These are phyloP conservation scores for Drosophila mimica DNA, from an alignment of 2,888 invertebrate genomes.

Conservation along the genomic window DNA sequence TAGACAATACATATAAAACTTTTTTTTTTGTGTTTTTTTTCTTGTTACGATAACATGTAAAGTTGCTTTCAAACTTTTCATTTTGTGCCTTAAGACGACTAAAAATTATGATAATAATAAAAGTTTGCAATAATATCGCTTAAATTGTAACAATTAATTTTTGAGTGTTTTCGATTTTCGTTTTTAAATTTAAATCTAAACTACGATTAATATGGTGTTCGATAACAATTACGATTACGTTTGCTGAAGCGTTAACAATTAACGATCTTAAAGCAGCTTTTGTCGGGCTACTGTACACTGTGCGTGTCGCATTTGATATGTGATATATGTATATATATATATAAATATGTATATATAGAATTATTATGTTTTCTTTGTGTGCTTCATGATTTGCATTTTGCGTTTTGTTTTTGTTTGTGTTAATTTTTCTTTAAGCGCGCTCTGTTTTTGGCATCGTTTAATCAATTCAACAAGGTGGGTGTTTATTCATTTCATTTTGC, in stretches of 20 bases:
- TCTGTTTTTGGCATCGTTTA: conserved; percentile 54
- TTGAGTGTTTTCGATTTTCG: conserved; percentile 46
- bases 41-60: conserved; percentile 33
- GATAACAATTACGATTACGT: conserved; percentile 37
- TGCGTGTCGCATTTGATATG: conserved; percentile 26
- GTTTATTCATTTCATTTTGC: conserved; percentile 39
- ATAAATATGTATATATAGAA: conserved; percentile 10
- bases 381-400: conserved; percentile 17
- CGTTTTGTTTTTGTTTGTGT: conserved; percentile 7
- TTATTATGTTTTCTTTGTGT: conserved; percentile 20
- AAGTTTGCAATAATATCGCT: conserved; percentile 49
- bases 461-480: conserved; percentile 65
- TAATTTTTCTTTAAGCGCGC: conserved; percentile 33
- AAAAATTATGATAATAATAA: conserved; percentile 29
- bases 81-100: conserved; percentile 16
- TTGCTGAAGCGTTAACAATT: conserved; percentile 41
- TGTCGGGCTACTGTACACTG: conserved; percentile 72
- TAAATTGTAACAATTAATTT: conserved; percentile 65
- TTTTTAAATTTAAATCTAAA: conserved; percentile 22
- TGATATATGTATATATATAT: conserved; percentile 16
- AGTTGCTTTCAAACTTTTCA: conserved; percentile 23
- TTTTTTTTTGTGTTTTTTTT: neutral
- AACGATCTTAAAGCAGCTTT: conserved; percentile 31
- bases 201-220: conserved; percentile 32
- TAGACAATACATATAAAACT: conserved; percentile 26